Evolutionary conservation across 1,140 invertebrate species (phyloP).

Genomic region (Choristoneura fumiferana): DNA sequence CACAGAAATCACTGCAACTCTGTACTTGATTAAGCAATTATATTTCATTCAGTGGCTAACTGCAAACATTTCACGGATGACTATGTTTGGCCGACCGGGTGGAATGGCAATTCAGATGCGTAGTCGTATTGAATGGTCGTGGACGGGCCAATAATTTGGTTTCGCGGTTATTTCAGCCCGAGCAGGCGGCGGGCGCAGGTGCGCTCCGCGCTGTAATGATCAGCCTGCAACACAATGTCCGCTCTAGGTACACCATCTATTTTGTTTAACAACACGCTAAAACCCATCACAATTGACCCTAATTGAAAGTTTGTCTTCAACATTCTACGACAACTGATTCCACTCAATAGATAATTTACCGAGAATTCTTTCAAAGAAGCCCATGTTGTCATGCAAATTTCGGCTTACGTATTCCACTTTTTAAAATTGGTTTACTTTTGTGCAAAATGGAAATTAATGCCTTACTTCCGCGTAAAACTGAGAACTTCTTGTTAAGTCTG

Average conservation of each 20-base stretch:
- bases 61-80: constrained; percentile 21
- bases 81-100: constrained; percentile 42
- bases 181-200: constrained; percentile 56
- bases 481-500: constrained; percentile 35
- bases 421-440: constrained; percentile 55
- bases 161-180: constrained; percentile 68
- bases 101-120: constrained; percentile 52
- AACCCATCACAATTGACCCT: constrained; percentile 7
- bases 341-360: constrained; percentile 28
- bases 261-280: constrained; percentile 26
- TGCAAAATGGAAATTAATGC: constrained; percentile 60
- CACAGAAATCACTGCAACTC: constrained; percentile 18
- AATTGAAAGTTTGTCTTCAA: neutral
- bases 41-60: constrained; percentile 36
- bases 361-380: constrained; percentile 40
- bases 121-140: constrained; percentile 55
- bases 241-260: constrained; percentile 17
- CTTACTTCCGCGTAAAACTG: constrained; percentile 47
- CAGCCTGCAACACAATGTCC: constrained; percentile 44
- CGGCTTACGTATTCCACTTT: constrained; percentile 53
- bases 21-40: constrained; percentile 35
- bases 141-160: constrained; percentile 64
- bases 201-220: constrained; percentile 52
- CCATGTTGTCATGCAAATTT: constrained; percentile 62
- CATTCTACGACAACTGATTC: constrained; percentile 14